Base-by-base conservation (phyloP, 2,888 invertebrate species). In the Scaptodrosophila latifasciaeformis region DNA sequence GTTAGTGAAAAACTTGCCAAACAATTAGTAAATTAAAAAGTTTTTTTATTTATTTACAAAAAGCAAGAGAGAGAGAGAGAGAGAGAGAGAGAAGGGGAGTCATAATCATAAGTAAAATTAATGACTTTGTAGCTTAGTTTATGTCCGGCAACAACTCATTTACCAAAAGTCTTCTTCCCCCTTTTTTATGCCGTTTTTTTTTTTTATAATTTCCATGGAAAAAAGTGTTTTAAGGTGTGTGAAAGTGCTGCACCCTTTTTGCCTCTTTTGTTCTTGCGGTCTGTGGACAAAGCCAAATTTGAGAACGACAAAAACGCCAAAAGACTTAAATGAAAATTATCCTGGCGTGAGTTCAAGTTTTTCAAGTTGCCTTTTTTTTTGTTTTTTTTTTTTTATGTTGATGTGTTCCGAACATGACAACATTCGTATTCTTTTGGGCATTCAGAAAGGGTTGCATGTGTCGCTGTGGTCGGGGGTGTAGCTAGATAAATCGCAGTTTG, bases 311-410 rank as follows among this genome's bases (percentile, higher is more conserved):
- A 34, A 34, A 34, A n/a, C 1, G 37, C 51, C 24, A 12, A 54
- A 59, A 30, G 19, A 24, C 30, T 48, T 43, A 61, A 53, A 66
- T 62, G 49, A 54, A 56, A 69, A 72, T 76, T 72, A 70, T 69
- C 67, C 54, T 76, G 59, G 59, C 69, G 66, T 65, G 69, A 34
- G 59, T 45, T 44, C 39, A 18, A 40, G 27, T 54, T 44, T 61
- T 49, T 65, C 46, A 48, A 59, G 58, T 43, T 67, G 64, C 39
- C 24, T 35, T 29, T 57, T 6, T 34, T 34, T 12, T 31, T 31
- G 31, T 31, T 31, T 12, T 43, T 29, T 42, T 29, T 57, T 43
- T 56, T 50, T 65, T 49, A 49, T 62, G 58, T 43, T 70, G 65
- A 70, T 77, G 67, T 50, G 56, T 49, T 42, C 29, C 46, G 53